phyloP scores from a whole-genome alignment of 2,113 vertebrate genomes.

The Strix uralensis region DNA sequence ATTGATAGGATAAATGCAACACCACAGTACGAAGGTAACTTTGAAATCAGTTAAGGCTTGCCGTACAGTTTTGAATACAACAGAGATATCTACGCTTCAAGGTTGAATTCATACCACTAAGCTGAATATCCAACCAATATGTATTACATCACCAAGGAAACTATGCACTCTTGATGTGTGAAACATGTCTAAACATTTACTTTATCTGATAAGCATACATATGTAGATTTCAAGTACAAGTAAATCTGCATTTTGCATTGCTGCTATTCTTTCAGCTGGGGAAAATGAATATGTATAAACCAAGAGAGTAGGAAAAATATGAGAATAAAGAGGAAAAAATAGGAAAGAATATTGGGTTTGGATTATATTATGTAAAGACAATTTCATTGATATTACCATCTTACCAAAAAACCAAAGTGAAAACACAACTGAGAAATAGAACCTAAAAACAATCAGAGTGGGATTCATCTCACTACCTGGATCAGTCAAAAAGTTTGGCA shows the following conservation, averaged over 20 bases:
- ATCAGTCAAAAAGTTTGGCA: not conserved
- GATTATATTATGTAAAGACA: not conserved
- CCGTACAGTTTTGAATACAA: not conserved
- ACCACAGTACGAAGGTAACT: not conserved
- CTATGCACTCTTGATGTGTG: not conserved
- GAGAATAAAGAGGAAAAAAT: not conserved
- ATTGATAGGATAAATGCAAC: not conserved
- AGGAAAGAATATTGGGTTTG: not conserved
- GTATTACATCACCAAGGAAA: not conserved
- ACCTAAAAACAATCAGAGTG: not conserved
- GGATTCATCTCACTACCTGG: not conserved
- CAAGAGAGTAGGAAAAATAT: not conserved
- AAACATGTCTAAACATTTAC: slow-evolving; percentile 5
- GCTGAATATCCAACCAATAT: not conserved
- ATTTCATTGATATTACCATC: not conserved
- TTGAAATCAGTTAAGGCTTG: not conserved
- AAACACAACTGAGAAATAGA: not conserved
- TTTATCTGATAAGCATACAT: not conserved
- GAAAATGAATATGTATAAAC: not conserved
- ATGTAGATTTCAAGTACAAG: not conserved
- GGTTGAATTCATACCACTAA: not conserved
- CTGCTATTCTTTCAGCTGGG: not conserved
- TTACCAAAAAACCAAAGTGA: not conserved
- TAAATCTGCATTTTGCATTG: not conserved
- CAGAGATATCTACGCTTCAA: not conserved